Evolutionary conservation across 2,797 vertebrate genomes (phyloP).

Genomic region (Tympanoctomys barrerae): DNA sequence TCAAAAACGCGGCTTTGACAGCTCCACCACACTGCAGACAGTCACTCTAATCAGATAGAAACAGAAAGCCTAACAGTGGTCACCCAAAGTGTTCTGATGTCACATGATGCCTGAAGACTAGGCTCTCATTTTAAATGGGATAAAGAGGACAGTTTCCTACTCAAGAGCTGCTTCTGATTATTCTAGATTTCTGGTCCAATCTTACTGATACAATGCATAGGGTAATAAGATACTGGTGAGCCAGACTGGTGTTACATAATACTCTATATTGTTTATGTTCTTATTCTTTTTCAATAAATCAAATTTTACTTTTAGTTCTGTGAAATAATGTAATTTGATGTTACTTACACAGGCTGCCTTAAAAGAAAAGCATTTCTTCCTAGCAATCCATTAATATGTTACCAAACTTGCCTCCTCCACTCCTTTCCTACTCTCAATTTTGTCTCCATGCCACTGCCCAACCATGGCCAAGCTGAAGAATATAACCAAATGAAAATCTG

Average conservation of each 20-base stretch:
- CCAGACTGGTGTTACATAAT: constrained; percentile 9
- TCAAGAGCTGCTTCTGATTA: constrained; percentile 69
- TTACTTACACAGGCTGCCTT: constrained; percentile 61
- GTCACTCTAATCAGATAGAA: constrained; percentile 21
- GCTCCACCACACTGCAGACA: not conserved
- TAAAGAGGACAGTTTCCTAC: constrained; percentile 30
- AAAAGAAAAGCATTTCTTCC: constrained; percentile 48
- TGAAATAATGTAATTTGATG: constrained; percentile 49
- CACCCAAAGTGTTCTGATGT: not conserved
- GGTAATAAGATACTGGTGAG: constrained; percentile 52
- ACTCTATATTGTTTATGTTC: constrained; percentile 49
- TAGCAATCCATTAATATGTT: constrained; percentile 11
- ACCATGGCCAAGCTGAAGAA: constrained; percentile 31
- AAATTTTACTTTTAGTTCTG: constrained; percentile 66
- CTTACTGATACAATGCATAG: constrained; percentile 46
- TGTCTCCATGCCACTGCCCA: not conserved
- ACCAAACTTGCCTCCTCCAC: not conserved
- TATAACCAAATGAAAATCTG: constrained; percentile 28
- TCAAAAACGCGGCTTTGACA: constrained; percentile 22
- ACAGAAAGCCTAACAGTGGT: constrained; percentile 5
- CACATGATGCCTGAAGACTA: constrained; percentile 10
- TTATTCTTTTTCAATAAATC: constrained; percentile 62
- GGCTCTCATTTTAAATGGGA: constrained; percentile 48
- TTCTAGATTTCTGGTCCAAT: constrained; percentile 43
- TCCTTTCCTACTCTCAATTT: not conserved